phyloP scores from a whole-genome alignment of 2,797 vertebrate genomes.

The Hyperoplus immaculatus region DNA sequence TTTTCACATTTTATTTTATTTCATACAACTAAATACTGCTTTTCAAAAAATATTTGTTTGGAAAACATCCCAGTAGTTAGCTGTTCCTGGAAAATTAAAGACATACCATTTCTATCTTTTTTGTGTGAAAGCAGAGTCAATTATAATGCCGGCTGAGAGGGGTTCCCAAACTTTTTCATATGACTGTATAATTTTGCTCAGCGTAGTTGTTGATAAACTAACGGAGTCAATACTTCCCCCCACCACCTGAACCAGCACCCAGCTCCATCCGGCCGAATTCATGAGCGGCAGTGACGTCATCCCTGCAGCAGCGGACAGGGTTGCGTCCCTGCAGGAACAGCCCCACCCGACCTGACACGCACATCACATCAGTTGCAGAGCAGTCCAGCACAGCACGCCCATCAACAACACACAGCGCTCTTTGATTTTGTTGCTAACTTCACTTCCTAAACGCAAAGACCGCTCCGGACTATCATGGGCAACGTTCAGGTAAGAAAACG shows the following conservation, averaged over 20 bases:
- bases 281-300: slow-evolving; percentile 67
- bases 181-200: too few relatives aligned
- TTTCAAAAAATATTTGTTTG: too few relatives aligned
- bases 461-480: slow-evolving; percentile 72
- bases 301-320: slow-evolving; percentile 56
- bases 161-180: too few relatives aligned
- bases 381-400: slow-evolving; percentile 15
- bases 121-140: too few relatives aligned
- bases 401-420: not conserved
- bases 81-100: too few relatives aligned
- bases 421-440: not conserved
- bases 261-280: slow-evolving; percentile 8
- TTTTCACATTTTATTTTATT: too few relatives aligned
- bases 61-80: too few relatives aligned
- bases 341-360: slow-evolving; percentile 19
- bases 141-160: too few relatives aligned
- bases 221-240: not conserved
- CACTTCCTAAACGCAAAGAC: not conserved
- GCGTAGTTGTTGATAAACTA: not conserved
- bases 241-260: not conserved
- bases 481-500: slow-evolving; percentile 82
- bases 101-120: too few relatives aligned
- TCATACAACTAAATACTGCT: too few relatives aligned
- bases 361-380: not conserved
- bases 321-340: slow-evolving; percentile 38